Conservation (phyloP, 2,797 vertebrate species). For the Sebastes hubbsi region DNA sequence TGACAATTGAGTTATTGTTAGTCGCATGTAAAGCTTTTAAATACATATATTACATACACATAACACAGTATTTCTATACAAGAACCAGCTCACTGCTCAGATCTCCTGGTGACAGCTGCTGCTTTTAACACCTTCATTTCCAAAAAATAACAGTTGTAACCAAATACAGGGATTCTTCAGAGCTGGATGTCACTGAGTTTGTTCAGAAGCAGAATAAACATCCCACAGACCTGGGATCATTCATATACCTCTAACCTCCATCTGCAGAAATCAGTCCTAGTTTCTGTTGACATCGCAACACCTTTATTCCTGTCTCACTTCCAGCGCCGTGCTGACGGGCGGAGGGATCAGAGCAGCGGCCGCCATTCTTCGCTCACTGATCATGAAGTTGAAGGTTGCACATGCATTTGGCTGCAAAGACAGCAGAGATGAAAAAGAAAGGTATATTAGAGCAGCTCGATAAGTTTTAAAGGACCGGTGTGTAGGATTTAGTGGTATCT, state of each 20-base stretch:
- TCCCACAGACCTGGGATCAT: not conserved
- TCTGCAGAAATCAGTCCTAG: not conserved
- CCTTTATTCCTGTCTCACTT: conserved; percentile 30
- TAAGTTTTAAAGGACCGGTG: not conserved
- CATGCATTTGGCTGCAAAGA: conserved; percentile 90
- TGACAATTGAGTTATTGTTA: not conserved
- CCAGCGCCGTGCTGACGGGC: conserved; percentile 38
- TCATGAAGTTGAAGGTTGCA: conserved; percentile 95
- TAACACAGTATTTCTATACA: conserved; percentile 16
- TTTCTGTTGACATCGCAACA: not conserved
- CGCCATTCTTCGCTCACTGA: conserved; percentile 82
- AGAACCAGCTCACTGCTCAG: not conserved
- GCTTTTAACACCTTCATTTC: not conserved
- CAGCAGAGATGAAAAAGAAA: not conserved
- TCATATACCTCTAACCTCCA: not conserved
- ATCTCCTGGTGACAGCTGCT: not conserved
- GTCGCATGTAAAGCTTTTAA: conserved; percentile 14
- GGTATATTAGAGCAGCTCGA: not conserved
- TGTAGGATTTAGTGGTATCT: no score
- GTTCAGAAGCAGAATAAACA: not conserved
- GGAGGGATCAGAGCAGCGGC: conserved; percentile 94
- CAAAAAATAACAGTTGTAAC: not conserved
- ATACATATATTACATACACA: conserved; percentile 25
- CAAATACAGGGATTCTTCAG: not conserved
- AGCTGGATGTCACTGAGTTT: not conserved